Base-by-base conservation (phyloP, 2,113 vertebrate genomes). In the Scomber scombrus region DNA sequence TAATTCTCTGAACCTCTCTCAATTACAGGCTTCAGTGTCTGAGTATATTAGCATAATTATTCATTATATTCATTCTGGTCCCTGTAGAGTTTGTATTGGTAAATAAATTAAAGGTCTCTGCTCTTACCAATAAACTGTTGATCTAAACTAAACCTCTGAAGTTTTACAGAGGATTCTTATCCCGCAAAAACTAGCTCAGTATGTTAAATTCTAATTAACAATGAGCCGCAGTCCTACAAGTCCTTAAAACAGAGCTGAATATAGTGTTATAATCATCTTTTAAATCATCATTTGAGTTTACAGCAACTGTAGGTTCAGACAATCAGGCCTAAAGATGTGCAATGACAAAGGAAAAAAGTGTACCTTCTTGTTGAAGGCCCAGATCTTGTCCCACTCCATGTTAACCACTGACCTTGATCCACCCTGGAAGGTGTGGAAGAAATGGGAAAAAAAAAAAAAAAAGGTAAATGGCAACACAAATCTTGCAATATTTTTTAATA, bases 371-470 rank as follows among this genome's bases (percentile, higher is more conserved):
- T 99, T 99, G 88, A 99, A 99, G 3, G 98, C 92, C 98, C 98
- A 99, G 91, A 99, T 98, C 95, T 99, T 99, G 95, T 99, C 98
- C 98, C 98, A 99, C 84, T 99, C 98, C 98, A 99, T 99, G 91
- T 99, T 99, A 75, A 99, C 98, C 0, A 99, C 97, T 50, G 98
- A 99, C 66, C 97, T 95, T 23, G 98, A 99, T 5, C 97, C 98
- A 61, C 98, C 98, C 98, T 99, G 74, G 16, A 89, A 63, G 47
- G 15, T 52, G 10, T 5, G 57, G 14, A 4, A 77, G 13, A 10
- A 14, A 56, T 49, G 0, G 51, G 23, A n/a, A n/a, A n/a, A n/a
- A n/a, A n/a, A n/a, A n/a, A n/a, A n/a, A 63, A 75, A 23, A 57
- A 34, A 7, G 31, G 31, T 34, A 8, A 34, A 5, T 34, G 31